Conservation (phyloP, 2,888 invertebrate genomes). For the Synanthedon tipuliformis region DNA sequence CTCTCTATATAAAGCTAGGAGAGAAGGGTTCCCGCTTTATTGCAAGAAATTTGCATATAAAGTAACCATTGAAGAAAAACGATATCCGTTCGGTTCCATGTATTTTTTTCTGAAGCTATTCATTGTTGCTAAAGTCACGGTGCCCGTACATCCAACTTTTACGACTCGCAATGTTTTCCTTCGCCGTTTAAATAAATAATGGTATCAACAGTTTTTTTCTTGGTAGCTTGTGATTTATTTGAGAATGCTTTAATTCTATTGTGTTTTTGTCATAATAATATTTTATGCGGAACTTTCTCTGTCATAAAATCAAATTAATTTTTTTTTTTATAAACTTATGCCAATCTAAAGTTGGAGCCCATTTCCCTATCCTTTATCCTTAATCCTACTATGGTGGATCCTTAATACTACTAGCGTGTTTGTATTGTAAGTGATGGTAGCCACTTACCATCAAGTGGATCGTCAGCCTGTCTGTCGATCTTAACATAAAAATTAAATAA, state of each 20-base stretch:
- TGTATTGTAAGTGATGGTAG: too few species aligned
- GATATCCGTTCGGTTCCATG: slow-evolving; percentile 52
- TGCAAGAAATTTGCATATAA: slow-evolving; percentile 68
- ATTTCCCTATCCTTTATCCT: too few species aligned
- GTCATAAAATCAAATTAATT: slow-evolving; percentile 1
- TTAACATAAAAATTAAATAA: too few species aligned
- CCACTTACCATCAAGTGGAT: too few species aligned
- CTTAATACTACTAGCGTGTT: too few species aligned
- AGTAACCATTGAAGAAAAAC: slow-evolving; percentile 71
- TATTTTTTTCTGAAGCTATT: slow-evolving; percentile 56
- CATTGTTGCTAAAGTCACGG: slow-evolving; percentile 61
- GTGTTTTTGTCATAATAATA: slow-evolving; percentile 17
- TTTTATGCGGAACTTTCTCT: slow-evolving; percentile 17
- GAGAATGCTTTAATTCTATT: slow-evolving; percentile 22
- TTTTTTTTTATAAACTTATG: too few species aligned
- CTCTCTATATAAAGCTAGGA: slow-evolving; percentile 59
- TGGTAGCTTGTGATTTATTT: slow-evolving; percentile 36
- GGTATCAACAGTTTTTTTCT: slow-evolving; percentile 50
- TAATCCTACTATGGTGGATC: too few species aligned
- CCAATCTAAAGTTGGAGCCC: too few species aligned
- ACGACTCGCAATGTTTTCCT: slow-evolving; percentile 56
- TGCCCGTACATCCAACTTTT: slow-evolving; percentile 41
- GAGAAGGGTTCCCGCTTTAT: slow-evolving; percentile 67
- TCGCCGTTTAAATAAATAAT: slow-evolving; percentile 60
- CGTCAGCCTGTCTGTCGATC: too few species aligned